phyloP scores from a whole-genome alignment of 2,888 invertebrate genomes.

The Melieria crassipennis region DNA sequence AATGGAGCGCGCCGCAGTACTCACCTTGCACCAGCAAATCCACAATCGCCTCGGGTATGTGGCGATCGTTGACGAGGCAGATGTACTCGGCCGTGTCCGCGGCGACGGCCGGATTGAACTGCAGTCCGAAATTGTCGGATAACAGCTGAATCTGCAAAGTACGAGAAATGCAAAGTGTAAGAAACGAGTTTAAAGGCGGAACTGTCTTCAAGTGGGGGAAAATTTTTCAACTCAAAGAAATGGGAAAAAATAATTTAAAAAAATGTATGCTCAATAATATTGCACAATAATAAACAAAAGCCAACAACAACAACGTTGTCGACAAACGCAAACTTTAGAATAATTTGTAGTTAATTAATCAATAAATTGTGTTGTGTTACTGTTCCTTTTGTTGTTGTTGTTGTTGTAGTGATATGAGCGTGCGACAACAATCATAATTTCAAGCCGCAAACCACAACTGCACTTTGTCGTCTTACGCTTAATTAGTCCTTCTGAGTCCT shows the following conservation, averaged over 20 bases:
- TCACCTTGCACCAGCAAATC: conserved; percentile 76
- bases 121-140: conserved; percentile 71
- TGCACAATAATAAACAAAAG: not conserved
- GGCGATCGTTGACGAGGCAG: conserved; percentile 75
- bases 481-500: conserved; percentile 3
- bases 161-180: not conserved
- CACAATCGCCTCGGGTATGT: conserved; percentile 73
- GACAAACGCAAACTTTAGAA: conserved; percentile 23
- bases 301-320: conserved; percentile 7
- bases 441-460: conserved; percentile 30
- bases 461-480: conserved; percentile 27
- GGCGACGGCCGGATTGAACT: conserved; percentile 72
- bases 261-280: not conserved
- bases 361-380: conserved; percentile 20
- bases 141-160: conserved; percentile 68
- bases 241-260: not conserved
- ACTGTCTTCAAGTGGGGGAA: not conserved
- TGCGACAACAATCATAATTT: conserved; percentile 22
- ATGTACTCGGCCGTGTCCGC: conserved; percentile 75
- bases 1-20: conserved; percentile 46
- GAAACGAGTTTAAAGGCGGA: not conserved
- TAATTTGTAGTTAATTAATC: conserved; percentile 31
- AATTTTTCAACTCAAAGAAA: not conserved
- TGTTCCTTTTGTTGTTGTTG: conserved; percentile 15
- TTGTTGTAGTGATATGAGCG: not conserved